These are phyloP conservation scores for Enchytraeus crypticus DNA, from an alignment of 2,888 invertebrate genomes.

Conservation along the genomic window DNA sequence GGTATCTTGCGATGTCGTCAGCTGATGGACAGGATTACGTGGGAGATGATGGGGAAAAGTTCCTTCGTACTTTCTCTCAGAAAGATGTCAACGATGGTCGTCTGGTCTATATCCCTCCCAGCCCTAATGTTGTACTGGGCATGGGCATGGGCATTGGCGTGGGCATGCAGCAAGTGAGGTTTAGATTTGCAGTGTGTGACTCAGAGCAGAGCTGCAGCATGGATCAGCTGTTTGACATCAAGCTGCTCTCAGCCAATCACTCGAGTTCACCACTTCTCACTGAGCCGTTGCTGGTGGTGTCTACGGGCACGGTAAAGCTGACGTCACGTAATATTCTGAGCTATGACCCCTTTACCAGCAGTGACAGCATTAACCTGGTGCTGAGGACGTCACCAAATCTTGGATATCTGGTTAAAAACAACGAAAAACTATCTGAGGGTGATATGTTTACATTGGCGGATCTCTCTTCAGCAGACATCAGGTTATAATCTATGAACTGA, in stretches of 20 bases:
- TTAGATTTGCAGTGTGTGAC: conserved; percentile 18
- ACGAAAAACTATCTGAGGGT: conserved; percentile 35
- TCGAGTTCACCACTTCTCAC: conserved; percentile 22
- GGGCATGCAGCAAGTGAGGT: conserved; percentile 12
- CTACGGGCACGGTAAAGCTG: conserved; percentile 42
- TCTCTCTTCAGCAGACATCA: conserved; percentile 35
- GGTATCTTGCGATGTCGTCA: conserved; percentile 34
- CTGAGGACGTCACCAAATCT: conserved; percentile 38
- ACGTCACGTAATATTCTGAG: conserved; percentile 42
- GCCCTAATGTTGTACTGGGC: conserved; percentile 41
- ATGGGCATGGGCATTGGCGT: too few species aligned
- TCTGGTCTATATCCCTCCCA: conserved; percentile 44
- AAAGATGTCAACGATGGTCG: conserved; percentile 40
- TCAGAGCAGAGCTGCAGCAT: conserved; percentile 7
- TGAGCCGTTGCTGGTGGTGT: conserved; percentile 37
- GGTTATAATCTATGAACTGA: conserved; percentile 32
- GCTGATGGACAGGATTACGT: conserved; percentile 45
- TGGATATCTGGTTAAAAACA: conserved; percentile 43
- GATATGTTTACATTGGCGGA: conserved; percentile 39
- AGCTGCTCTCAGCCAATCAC: conserved; percentile 45
- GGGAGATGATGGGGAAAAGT: conserved; percentile 31
- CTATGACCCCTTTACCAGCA: conserved; percentile 42
- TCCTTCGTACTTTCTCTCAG: conserved; percentile 37
- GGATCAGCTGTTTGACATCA: conserved; percentile 41
- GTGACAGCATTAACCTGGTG: conserved; percentile 36